phyloP scores from a whole-genome alignment of 2,113 vertebrate species.

The Sitta europaea region DNA sequence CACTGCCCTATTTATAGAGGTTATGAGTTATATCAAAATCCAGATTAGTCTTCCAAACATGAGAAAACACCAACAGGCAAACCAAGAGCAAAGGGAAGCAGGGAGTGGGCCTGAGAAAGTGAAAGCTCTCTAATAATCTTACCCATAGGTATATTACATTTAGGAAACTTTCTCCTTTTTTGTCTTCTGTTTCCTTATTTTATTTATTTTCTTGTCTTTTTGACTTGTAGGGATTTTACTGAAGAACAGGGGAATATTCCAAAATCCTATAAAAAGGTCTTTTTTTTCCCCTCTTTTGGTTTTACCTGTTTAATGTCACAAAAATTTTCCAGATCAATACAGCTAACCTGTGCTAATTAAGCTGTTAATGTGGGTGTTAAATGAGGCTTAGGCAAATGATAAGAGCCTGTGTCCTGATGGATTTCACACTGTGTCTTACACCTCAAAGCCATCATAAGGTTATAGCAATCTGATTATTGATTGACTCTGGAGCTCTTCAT shows the following conservation, averaged over 20 bases:
- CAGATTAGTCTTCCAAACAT: neutral
- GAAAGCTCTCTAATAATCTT: neutral
- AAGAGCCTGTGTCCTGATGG: neutral
- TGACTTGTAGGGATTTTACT: neutral
- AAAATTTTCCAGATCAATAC: neutral
- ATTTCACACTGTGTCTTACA: neutral
- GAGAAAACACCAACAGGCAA: neutral
- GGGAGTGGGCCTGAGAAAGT: neutral
- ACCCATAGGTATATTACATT: neutral
- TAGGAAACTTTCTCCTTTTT: neutral
- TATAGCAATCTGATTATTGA: neutral
- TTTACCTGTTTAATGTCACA: neutral
- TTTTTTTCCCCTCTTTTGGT: neutral
- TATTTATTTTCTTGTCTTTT: neutral
- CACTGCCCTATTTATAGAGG: neutral
- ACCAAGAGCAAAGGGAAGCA: neutral
- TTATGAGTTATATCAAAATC: neutral
- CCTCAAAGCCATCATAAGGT: neutral
- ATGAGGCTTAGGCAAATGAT: neutral
- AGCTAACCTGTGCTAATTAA: slow-evolving; percentile 1
- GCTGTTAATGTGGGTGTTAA: neutral
- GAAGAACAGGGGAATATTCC: neutral
- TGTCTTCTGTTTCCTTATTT: neutral
- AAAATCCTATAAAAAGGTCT: neutral
- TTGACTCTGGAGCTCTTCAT: neutral